Conservation (phyloP, 2,888 invertebrate species). For the Nephrotoma flavescens region DNA sequence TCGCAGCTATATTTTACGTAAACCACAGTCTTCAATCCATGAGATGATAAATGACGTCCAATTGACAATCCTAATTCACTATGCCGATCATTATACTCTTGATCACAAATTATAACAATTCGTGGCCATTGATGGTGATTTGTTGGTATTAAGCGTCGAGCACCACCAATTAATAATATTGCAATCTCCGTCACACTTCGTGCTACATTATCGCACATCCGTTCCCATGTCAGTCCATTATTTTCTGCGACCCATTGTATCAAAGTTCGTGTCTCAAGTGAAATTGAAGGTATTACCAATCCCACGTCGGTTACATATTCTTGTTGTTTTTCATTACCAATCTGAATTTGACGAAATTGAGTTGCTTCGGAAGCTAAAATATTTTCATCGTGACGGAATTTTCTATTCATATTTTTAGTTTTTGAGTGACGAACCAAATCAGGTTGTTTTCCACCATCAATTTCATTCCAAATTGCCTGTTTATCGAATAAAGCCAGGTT, state of each 20-base stretch:
- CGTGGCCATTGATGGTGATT: slow-evolving; percentile 81
- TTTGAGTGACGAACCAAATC: slow-evolving; percentile 20
- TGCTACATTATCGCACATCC: slow-evolving; percentile 61
- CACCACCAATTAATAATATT: slow-evolving; percentile 68
- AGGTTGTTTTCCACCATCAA: slow-evolving; percentile 42
- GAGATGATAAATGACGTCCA: slow-evolving; percentile 66
- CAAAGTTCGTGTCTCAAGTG: slow-evolving; percentile 45
- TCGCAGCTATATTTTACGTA: slow-evolving; percentile 29
- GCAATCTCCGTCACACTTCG: slow-evolving; percentile 75
- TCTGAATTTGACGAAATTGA: slow-evolving; percentile 48
- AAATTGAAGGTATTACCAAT: slow-evolving; percentile 61
- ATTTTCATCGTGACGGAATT: slow-evolving; percentile 74
- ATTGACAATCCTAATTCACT: slow-evolving; percentile 58
- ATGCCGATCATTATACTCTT: slow-evolving; percentile 40
- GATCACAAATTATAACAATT: slow-evolving; percentile 59
- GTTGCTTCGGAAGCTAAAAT: slow-evolving; percentile 52
- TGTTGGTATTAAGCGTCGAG: slow-evolving; percentile 65
- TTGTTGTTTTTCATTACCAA: slow-evolving; percentile 26
- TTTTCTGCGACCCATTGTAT: slow-evolving; percentile 55
- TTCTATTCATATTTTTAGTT: slow-evolving; percentile 13
- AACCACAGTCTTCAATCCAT: slow-evolving; percentile 59
- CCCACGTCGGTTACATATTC: slow-evolving; percentile 48
- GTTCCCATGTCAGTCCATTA: slow-evolving; percentile 47
- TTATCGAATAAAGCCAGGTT: slow-evolving; percentile 87
- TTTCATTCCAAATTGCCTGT: slow-evolving; percentile 60